Percentiles rank a stretch among this genome's conserved stretches.
Evolutionary conservation across 2,888 invertebrate genomes (phyloP).

Genomic region (Ashinkailepas kermadecensis): DNA sequence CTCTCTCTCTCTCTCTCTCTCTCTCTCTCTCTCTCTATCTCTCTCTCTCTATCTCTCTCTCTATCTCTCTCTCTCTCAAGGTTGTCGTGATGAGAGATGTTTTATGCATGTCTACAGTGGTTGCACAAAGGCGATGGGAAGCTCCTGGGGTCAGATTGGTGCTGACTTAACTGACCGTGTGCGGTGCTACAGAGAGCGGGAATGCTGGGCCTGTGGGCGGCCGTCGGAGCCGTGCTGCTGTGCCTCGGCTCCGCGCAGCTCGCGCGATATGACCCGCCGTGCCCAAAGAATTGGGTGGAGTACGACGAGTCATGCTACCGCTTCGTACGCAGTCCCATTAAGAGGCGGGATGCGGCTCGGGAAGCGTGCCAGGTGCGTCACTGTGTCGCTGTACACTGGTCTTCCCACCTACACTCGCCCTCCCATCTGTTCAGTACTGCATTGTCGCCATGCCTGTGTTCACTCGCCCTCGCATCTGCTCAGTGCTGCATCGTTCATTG

Average conservation of each 20-base stretch:
- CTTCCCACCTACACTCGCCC: too few species aligned
- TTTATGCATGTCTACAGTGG: background rate
- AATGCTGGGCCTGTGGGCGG: background rate
- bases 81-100: too few species aligned
- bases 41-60: too few species aligned
- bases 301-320: slow-evolving; percentile 76
- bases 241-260: background rate
- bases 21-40: too few species aligned
- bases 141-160: background rate
- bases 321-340: slow-evolving; percentile 78
- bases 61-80: background rate
- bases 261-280: slow-evolving; percentile 41
- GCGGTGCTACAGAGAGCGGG: background rate
- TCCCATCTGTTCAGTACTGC: too few species aligned
- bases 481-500: too few species aligned
- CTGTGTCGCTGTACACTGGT: too few species aligned
- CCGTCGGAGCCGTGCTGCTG: background rate
- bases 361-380: slow-evolving; percentile 58
- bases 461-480: too few species aligned
- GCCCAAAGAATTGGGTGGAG: slow-evolving; percentile 81
- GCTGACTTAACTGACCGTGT: background rate
- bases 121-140: background rate
- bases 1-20: too few species aligned
- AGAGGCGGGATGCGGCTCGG: slow-evolving; percentile 69
- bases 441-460: too few species aligned